Evolutionary conservation across 2,888 invertebrate species (phyloP).

Genomic region (Endotricha flammealis): DNA sequence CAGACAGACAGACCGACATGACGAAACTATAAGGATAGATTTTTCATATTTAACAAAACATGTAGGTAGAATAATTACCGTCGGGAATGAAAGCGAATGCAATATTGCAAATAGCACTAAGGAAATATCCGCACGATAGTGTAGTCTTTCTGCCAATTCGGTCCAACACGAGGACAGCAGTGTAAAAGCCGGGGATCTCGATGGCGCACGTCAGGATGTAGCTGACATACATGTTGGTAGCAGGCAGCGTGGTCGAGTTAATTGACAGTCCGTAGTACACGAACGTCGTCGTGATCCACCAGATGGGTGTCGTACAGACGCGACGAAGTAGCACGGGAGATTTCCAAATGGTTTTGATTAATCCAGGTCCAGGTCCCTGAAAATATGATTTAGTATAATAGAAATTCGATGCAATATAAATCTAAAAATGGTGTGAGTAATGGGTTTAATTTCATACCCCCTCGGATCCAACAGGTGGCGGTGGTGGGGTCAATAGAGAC

Average conservation of each 20-base stretch:
- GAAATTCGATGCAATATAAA: no score
- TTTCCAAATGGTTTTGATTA: constrained; percentile 12
- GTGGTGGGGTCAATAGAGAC: constrained; percentile 58
- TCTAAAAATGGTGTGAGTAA: no score
- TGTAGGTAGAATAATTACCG: no score
- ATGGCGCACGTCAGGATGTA: constrained; percentile 79
- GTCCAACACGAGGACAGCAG: constrained; percentile 61
- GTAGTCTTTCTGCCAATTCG: constrained; percentile 55
- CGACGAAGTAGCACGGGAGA: constrained; percentile 14
- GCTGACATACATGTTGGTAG: constrained; percentile 83
- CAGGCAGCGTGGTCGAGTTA: constrained; percentile 81
- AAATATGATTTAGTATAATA: no score
- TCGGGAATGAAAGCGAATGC: constrained; percentile 52
- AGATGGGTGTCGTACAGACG: constrained; percentile 64
- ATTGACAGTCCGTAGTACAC: constrained; percentile 85
- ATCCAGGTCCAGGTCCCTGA: not conserved
- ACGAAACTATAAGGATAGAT: no score
- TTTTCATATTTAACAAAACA: no score
- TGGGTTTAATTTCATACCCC: no score
- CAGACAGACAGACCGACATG: no score
- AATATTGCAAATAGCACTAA: constrained; percentile 59
- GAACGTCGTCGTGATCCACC: constrained; percentile 83
- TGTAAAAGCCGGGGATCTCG: constrained; percentile 74
- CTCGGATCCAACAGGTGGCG: constrained; percentile 13
- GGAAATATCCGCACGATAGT: constrained; percentile 67